Conservation (phyloP, 2,113 vertebrate genomes). For the Cebus imitator region DNA sequence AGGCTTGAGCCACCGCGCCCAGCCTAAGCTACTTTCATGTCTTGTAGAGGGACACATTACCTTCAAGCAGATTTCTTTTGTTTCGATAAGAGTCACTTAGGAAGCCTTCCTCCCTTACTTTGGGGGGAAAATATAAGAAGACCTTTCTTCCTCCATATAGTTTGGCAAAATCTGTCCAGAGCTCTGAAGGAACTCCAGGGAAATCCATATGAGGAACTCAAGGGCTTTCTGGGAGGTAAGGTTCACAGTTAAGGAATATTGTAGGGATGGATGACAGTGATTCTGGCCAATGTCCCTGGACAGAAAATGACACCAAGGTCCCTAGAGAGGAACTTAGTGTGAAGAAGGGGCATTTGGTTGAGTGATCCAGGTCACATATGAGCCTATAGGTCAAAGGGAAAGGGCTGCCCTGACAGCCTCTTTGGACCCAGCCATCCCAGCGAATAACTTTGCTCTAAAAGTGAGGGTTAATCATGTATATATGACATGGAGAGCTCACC, state of each 20-base stretch:
- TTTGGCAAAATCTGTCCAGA: background rate
- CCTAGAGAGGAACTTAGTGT: background rate
- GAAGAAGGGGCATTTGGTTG: background rate
- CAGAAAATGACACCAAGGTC: background rate
- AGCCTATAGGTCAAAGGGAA: background rate
- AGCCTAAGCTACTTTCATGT: background rate
- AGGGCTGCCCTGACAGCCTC: background rate
- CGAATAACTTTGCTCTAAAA: background rate
- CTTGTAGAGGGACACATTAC: background rate
- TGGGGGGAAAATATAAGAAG: background rate
- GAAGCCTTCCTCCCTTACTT: background rate
- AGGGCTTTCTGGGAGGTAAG: background rate
- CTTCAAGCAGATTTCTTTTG: background rate
- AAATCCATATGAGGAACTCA: background rate
- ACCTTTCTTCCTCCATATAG: background rate
- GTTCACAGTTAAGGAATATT: background rate
- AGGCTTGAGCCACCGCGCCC: too few species aligned
- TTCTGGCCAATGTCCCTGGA: background rate
- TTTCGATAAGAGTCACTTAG: background rate
- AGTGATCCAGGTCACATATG: background rate
- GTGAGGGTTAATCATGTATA: background rate
- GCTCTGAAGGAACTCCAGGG: background rate
- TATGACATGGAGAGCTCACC: background rate
- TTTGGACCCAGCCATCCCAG: background rate
- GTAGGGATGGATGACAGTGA: background rate